Evolutionary conservation across 2,113 vertebrate species (phyloP), one percentile per base, ranked within the genome.

Genomic region (Anser brachyrhynchus): DNA sequence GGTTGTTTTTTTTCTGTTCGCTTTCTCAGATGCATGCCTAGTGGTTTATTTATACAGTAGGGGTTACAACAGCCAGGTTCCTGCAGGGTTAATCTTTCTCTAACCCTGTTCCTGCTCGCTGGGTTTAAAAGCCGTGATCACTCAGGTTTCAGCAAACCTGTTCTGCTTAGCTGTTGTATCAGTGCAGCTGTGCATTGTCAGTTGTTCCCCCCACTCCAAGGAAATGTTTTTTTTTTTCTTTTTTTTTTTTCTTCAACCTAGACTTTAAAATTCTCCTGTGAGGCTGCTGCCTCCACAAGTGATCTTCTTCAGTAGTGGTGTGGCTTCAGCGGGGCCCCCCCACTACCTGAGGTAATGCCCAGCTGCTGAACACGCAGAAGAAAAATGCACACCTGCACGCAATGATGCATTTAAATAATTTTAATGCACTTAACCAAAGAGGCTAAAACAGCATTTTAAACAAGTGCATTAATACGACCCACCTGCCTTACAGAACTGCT

Each of bases 341-440:
- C 44, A 29, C 28, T 1, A 43, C 25, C 16, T 1, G 12, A 37
- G 13, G 31, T 7, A 22, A n/a, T 25, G 51, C 52, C 69, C 20
- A n/a, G 3, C 4, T 3, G 6, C 2, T 66, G 86, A 83, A 54
- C 72, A 13, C 1, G 65, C 86, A 83, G 82, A 59, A 94, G 49
- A 6, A 18, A 65, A 35, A 6, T 2, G 22, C 46, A 49, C 20
- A 13, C 43, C 44, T 49, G 13, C 67, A 77, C 25, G 1, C 3
- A 3, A 16, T 33, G 23, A 49, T 37, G 70, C 51, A 2, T 67
- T 92, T 83, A 78, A 46, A 57, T 9, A 22, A 64, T 41, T 92
- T 95, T 88, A 84, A 76, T 91, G 89, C 87, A 82, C 62, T 86
- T 90, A 46, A 71, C 77, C 80, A 7, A 94, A 88, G 86, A 84